phyloP scores from a whole-genome alignment of 2,113 vertebrate genomes.

The Alces alces region DNA sequence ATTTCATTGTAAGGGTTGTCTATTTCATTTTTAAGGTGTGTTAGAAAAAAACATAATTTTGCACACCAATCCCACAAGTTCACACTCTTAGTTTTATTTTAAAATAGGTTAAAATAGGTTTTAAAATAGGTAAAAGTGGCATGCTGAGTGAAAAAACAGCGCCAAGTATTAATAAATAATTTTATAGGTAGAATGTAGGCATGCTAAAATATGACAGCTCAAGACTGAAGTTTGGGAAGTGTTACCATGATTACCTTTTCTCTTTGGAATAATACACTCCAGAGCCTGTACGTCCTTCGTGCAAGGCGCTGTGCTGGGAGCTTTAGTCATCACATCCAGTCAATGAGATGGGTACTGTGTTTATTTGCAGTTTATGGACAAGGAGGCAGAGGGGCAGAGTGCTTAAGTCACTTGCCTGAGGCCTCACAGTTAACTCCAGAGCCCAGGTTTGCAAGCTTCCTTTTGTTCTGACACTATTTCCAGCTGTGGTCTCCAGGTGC shows the following conservation, averaged over 20 bases:
- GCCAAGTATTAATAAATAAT: neutral
- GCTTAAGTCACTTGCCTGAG: neutral
- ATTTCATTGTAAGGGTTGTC: neutral
- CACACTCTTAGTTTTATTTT: neutral
- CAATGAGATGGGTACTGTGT: neutral
- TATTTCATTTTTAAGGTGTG: neutral
- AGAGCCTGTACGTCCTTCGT: neutral
- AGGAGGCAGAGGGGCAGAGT: neutral
- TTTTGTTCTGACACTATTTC: neutral
- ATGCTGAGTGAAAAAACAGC: neutral
- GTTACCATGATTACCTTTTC: neutral
- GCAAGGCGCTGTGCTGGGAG: neutral
- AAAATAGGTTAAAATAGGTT: neutral
- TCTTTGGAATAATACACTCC: neutral
- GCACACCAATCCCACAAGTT: neutral
- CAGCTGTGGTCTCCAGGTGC: neutral
- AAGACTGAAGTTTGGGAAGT: neutral
- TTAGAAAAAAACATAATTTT: neutral
- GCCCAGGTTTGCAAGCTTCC: too few relatives aligned
- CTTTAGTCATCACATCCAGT: neutral
- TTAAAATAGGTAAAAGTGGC: neutral
- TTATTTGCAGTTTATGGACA: neutral
- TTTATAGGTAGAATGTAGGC: neutral
- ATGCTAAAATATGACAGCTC: neutral
- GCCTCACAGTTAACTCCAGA: neutral